Base-by-base conservation (phyloP, 2,113 vertebrate species). In the Sebastes schlegelii region DNA sequence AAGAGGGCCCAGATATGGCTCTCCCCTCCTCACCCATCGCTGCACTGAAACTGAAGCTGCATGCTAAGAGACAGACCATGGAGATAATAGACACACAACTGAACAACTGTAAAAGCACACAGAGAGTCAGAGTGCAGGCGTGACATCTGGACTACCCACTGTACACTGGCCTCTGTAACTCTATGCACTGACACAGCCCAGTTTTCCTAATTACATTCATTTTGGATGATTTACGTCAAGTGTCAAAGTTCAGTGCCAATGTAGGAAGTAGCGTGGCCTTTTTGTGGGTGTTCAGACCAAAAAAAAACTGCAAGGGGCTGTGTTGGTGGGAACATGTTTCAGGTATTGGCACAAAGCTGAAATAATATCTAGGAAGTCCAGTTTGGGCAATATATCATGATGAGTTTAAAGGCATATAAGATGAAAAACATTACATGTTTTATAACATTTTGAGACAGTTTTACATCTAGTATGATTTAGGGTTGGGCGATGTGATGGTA, bases 1-100 rank as follows among this genome's bases (percentile, higher is more conserved):
- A 84, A 83, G 74, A 84, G 79, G 86, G 57, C 75, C 91, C 85
- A 91, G 89, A 93, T 91, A 88, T 45, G 86, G 60, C 77, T 77
- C 81, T 65, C 74, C 79, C 75, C 79, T 75, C 74, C 80, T 72
- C 73, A 82, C 77, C 78, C 65, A 76, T 73, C 75, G 55, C 78
- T 72, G 55, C 86, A 62, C 74, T 85, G 91, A 74, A 85, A 88
- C 81, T 58, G 61, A 73, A 63, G 40, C 87, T 86, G 90, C 86
- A 92, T 92, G 89, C 88, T 86, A 87, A 91, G 86, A 87, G 82
- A 87, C 66, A 9, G 72, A 49, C 67, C 81, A 40, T 51, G 70
- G 72, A 86, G 60, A 88, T 79, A 69, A 83, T 52, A 87, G 75
- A 83, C 63, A 79, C 80, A 69, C 76, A 70, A 46, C 62, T 51